Evolutionary conservation across 2,888 invertebrate species (phyloP).

Genomic region (Aphodius sticticus): DNA sequence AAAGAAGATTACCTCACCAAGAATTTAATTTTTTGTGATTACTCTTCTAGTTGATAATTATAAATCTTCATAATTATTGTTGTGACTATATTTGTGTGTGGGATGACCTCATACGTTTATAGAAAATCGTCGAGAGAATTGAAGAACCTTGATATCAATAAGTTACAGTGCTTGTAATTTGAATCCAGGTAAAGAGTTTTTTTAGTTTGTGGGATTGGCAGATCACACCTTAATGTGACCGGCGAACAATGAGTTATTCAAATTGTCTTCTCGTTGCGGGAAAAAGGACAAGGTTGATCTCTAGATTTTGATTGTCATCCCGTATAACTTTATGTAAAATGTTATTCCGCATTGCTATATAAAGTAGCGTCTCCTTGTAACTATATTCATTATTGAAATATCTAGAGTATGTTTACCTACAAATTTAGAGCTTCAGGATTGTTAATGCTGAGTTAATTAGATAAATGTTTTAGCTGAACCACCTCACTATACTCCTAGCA

Average conservation of each 20-base stretch:
- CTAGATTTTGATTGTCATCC: neutral
- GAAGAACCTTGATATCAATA: neutral
- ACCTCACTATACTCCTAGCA: no score
- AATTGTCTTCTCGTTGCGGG: neutral
- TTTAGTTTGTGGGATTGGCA: constrained; percentile 13
- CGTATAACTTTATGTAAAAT: neutral
- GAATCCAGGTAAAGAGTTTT: neutral
- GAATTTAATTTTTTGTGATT: neutral
- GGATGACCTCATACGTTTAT: neutral
- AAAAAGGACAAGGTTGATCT: neutral
- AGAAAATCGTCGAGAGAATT: neutral
- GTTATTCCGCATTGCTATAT: neutral
- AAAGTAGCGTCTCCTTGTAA: neutral
- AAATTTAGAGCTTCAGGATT: neutral
- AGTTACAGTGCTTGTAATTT: neutral
- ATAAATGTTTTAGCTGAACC: neutral
- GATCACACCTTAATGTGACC: constrained; percentile 17
- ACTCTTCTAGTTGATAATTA: neutral
- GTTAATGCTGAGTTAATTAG: neutral
- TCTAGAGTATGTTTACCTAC: neutral
- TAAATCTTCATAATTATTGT: neutral
- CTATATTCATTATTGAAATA: neutral
- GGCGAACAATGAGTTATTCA: neutral
- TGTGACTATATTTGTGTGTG: neutral
- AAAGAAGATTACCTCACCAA: neutral